These are phyloP conservation scores for Epsilonema sp. DNA, from an alignment of 2,888 invertebrate genomes.

Conservation along the genomic window DNA sequence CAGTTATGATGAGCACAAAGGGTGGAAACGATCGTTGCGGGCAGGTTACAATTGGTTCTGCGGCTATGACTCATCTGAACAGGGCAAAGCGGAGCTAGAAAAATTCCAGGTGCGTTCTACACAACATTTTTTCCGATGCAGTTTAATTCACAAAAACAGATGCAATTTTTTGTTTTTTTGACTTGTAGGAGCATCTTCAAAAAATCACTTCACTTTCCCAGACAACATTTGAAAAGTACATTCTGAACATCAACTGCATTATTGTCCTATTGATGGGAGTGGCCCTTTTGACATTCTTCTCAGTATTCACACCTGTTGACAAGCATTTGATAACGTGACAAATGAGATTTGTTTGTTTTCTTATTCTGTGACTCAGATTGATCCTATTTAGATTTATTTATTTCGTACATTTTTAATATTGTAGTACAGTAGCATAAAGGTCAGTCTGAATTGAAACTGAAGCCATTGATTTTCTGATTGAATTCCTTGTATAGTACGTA, in stretches of 20 bases:
- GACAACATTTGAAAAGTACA: constrained; percentile 11
- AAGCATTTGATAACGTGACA: not conserved
- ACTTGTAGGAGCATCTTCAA: constrained; percentile 7
- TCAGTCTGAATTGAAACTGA: too few relatives aligned
- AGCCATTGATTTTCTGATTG: too few relatives aligned
- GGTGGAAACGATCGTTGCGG: not conserved
- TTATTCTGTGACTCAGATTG: too few relatives aligned
- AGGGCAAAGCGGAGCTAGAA: constrained; percentile 5
- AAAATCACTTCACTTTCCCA: constrained; percentile 15
- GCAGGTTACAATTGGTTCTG: constrained; percentile 19
- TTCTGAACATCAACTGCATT: constrained; percentile 15
- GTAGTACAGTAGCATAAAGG: too few relatives aligned
- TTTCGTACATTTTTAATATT: too few relatives aligned
- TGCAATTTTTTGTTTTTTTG: constrained; percentile 5
- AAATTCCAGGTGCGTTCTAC: constrained; percentile 5
- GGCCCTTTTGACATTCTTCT: constrained; percentile 16
- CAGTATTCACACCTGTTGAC: constrained; percentile 11
- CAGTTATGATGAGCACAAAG: constrained; percentile 1
- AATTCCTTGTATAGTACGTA: too few relatives aligned
- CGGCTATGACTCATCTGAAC: constrained; percentile 14
- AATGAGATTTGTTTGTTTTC: too few relatives aligned
- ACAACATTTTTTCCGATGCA: too few relatives aligned
- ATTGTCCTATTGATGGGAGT: constrained; percentile 16
- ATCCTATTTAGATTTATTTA: too few relatives aligned
- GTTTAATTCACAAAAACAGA: too few relatives aligned